These are phyloP conservation scores for Lampropteryx suffumata DNA, from an alignment of 2,888 invertebrate genomes.

Conservation along the genomic window DNA sequence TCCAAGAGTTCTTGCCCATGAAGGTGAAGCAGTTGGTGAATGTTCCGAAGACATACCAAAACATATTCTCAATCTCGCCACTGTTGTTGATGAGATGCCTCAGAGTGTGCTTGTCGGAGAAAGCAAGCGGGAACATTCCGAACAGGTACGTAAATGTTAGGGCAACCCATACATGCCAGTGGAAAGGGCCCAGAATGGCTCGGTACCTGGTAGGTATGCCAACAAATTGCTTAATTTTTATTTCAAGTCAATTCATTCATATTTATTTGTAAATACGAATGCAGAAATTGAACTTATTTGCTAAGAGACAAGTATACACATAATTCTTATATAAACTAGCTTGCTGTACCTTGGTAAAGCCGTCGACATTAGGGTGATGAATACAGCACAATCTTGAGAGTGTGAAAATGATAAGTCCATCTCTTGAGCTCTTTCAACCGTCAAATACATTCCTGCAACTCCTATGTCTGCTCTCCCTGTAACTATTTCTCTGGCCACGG, in stretches of 20 bases:
- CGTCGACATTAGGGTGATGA: constrained; percentile 89
- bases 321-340: no score
- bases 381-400: constrained; percentile 89
- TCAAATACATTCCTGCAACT: constrained; percentile 88
- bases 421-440: constrained; percentile 71
- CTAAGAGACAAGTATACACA: no score
- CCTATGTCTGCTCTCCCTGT: constrained; percentile 85
- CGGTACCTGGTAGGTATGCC: constrained; percentile 84
- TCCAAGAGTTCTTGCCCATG: constrained; percentile 87
- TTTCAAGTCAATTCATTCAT: no score
- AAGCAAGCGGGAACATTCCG: constrained; percentile 88
- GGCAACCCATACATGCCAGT: constrained; percentile 91
- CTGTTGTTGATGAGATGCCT: constrained; percentile 86
- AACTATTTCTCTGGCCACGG: constrained; percentile 81
- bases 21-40: constrained; percentile 92
- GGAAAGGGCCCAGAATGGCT: constrained; percentile 92
- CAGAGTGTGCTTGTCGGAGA: constrained; percentile 87
- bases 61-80: constrained; percentile 91
- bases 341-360: constrained; percentile 87
- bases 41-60: constrained; percentile 93
- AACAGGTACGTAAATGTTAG: constrained; percentile 87
- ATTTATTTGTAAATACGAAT: no score
- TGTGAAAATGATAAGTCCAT: constrained; percentile 86
- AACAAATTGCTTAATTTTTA: no score
- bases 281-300: no score